Base-by-base conservation (phyloP, 2,888 invertebrate genomes). In the Lepeophtheirus nordmannii region DNA sequence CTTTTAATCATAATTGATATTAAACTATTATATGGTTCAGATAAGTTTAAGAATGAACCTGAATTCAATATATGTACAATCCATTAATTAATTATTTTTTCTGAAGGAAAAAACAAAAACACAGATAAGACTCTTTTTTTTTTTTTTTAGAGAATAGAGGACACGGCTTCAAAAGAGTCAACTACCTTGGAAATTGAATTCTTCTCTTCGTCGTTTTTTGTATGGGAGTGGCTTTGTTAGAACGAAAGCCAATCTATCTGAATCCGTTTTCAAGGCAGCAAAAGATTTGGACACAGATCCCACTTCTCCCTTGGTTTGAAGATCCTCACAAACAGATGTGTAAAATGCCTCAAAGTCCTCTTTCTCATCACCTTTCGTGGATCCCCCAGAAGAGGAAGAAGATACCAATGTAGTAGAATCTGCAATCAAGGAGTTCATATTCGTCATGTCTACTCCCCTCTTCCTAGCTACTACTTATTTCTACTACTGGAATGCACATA, bases 301-400 rank as follows among this genome's bases (percentile, higher is more conserved):
- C 39, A 66, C 66, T 41, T 66, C 66, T n/a, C 66, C 66, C 23
- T 58, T 58, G 22, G 20, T 64, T 37, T 67, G 67, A 37, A 67
- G 62, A 12, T 53, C 39, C 17, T 23, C 38, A 53, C 67, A 67
- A 10, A 67, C 56, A 22, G 12, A 30, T 14, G 64, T 53, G 22
- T 67, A 67, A 56, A 58, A 67, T 1, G 63, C 23, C 22, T 67
- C 67, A 56, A 63, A 67, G 37, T 67, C 65, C 11, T 22, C 40
- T 12, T 62, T n/a, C 8, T 38, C 22, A 3, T 23, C 22, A 10
- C 62, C 62, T 17, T 46, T 30, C 40, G 39, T 23, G 22, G 58
- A 58, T 14, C 22, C 58, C 9, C 62, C 38, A 5, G 8, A 30
- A n/a, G n/a, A n/a, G n/a, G n/a, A n/a, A n/a, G n/a, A n/a, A 30